These are phyloP conservation scores for Heliconius cydno DNA, from an alignment of 2,888 invertebrate species.

Conservation along the genomic window DNA sequence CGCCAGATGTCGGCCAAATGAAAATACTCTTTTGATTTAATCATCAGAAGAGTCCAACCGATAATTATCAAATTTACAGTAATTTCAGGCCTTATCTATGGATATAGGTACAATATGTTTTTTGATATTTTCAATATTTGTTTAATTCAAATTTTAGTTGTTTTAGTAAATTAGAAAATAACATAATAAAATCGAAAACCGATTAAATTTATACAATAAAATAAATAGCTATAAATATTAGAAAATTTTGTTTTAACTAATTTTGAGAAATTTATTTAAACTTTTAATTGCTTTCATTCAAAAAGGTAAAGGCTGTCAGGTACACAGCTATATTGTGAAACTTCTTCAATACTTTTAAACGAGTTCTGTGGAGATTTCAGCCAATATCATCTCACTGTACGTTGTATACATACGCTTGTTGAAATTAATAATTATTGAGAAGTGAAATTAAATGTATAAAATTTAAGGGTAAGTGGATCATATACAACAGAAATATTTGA, in stretches of 20 bases:
- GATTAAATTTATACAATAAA: not conserved
- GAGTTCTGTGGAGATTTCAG: not conserved
- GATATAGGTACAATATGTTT: not conserved
- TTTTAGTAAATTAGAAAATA: not conserved
- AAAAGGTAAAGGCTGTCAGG: constrained; percentile 24
- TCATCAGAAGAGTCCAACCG: not conserved
- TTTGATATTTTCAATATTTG: not conserved
- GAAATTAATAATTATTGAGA: not conserved
- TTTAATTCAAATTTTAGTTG: not conserved
- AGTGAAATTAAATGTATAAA: not conserved
- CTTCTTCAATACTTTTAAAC: constrained; percentile 23
- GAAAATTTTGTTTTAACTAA: not conserved
- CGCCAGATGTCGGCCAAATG: not conserved
- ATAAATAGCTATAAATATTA: not conserved
- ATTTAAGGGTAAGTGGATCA: no score
- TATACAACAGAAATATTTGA: no score
- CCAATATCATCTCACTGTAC: not conserved
- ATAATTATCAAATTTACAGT: not conserved
- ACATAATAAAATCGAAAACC: not conserved
- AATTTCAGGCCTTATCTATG: not conserved
- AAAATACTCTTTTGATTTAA: not conserved
- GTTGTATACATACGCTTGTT: not conserved
- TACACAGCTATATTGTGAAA: constrained; percentile 19
- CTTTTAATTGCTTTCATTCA: constrained; percentile 32
- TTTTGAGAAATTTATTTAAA: constrained; percentile 11